These are phyloP conservation scores for Ceratitis capitata DNA, from an alignment of 1,140 invertebrate genomes.

Conservation along the genomic window DNA sequence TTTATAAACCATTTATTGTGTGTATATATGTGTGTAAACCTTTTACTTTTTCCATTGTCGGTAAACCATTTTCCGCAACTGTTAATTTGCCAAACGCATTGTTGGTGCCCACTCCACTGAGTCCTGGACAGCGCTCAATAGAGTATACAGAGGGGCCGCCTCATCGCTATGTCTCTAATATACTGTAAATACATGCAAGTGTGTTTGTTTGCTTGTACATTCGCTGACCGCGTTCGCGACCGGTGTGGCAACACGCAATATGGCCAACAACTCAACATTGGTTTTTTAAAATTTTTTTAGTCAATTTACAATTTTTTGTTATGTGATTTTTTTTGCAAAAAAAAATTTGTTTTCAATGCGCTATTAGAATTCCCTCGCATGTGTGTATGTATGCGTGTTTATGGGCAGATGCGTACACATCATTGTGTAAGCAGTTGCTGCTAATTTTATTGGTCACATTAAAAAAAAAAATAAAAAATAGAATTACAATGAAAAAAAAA, in stretches of 20 bases:
- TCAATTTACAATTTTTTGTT: constrained; percentile 11
- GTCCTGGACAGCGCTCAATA: neutral
- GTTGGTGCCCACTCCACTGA: neutral
- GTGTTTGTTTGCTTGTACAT: neutral
- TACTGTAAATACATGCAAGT: neutral
- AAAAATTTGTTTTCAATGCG: neutral
- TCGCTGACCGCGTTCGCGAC: constrained; percentile 23
- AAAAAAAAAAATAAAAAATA: neutral
- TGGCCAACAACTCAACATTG: constrained; percentile 44
- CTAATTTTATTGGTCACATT: constrained; percentile 42
- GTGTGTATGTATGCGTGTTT: neutral
- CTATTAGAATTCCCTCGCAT: neutral
- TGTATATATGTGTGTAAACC: neutral
- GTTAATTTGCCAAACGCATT: constrained; percentile 46
- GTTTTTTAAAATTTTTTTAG: constrained; percentile 36
- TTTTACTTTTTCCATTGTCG: constrained; percentile 35
- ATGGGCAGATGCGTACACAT: constrained; percentile 41
- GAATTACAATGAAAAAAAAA: neutral
- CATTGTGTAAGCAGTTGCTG: constrained; percentile 42
- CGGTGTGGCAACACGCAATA: constrained; percentile 42
- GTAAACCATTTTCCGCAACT: constrained; percentile 48
- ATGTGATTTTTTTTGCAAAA: neutral
- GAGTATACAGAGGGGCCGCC: neutral
- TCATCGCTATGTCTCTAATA: neutral
- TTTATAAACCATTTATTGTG: neutral